These are phyloP conservation scores for Papilio polytes DNA, from an alignment of 1,140 invertebrate genomes.

Conservation along the genomic window DNA sequence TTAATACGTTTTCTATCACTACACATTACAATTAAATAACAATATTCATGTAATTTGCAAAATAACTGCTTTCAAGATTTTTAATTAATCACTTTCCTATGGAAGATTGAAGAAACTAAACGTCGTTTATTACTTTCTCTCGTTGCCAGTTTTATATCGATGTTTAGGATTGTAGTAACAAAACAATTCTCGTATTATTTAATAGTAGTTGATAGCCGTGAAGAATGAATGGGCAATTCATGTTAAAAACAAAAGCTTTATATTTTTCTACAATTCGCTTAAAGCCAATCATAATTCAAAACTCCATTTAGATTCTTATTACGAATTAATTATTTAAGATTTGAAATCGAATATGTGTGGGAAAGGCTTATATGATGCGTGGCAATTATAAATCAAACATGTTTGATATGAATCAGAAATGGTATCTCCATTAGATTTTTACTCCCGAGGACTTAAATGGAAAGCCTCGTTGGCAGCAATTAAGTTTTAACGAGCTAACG, in stretches of 20 bases:
- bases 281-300: too few relatives aligned
- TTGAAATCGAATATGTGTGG: not conserved
- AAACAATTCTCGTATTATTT: not conserved
- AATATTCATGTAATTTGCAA: not conserved
- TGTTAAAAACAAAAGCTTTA: not conserved
- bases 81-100: not conserved
- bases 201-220: not conserved
- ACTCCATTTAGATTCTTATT: not conserved
- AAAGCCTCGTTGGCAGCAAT: conserved; percentile 24
- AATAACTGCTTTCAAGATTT: conserved; percentile 2
- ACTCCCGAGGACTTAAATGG: conserved; percentile 19
- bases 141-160: not conserved
- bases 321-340: not conserved
- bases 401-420: not conserved
- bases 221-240: not conserved
- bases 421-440: too few relatives aligned
- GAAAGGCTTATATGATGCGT: not conserved
- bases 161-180: not conserved
- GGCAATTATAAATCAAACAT: not conserved
- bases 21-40: not conserved
- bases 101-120: not conserved
- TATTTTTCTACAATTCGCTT: too few relatives aligned
- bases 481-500: conserved; percentile 18
- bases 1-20: not conserved
- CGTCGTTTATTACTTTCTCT: not conserved